A percentile compares a stretch with the other conserved stretches of the same genome.
These are phyloP conservation scores for Minunthozetes semirufus DNA, from an alignment of 2,888 invertebrate species.

Conservation along the genomic window DNA sequence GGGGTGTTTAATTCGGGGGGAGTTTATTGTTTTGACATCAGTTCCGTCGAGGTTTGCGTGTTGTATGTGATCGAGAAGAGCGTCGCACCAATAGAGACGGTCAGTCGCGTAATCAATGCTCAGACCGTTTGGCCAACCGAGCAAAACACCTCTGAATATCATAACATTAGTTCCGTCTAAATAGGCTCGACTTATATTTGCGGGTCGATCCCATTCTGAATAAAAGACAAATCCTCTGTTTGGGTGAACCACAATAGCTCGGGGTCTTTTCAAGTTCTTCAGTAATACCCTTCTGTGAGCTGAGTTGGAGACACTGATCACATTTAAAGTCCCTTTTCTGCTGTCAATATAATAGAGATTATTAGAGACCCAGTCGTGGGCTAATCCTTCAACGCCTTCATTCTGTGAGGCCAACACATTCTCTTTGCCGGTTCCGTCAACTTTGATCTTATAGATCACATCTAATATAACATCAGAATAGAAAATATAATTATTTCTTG, in stretches of 20 bases:
- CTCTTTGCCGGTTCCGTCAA: conserved; percentile 56
- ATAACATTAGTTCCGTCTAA: conserved; percentile 79
- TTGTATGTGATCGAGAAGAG: conserved; percentile 88
- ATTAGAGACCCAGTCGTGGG: conserved; percentile 91
- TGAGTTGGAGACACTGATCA: conserved; percentile 77
- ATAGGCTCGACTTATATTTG: conserved; percentile 86
- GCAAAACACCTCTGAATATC: conserved; percentile 79
- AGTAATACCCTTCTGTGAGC: conserved; percentile 73
- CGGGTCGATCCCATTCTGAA: conserved; percentile 92
- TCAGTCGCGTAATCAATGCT: conserved; percentile 83
- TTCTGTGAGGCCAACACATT: conserved; percentile 91
- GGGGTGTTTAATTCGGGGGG: conserved; percentile 75
- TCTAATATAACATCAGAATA: conserved; percentile 95
- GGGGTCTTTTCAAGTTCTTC: conserved; percentile 79
- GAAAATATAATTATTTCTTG: conserved; percentile 81
- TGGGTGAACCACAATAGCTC: conserved; percentile 94
- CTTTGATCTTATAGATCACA: conserved; percentile 65
- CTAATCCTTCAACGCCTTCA: conserved; percentile 91
- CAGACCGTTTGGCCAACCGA: conserved; percentile 96
- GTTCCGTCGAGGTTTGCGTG: conserved; percentile 84
- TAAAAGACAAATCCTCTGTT: conserved; percentile 89
- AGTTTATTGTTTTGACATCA: conserved; percentile 81
- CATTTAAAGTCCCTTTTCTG: conserved; percentile 85
- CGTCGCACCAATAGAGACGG: conserved; percentile 95
- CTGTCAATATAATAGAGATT: conserved; percentile 93